These are phyloP conservation scores for Mugil cephalus DNA, from an alignment of 2,113 vertebrate species.

Conservation along the genomic window DNA sequence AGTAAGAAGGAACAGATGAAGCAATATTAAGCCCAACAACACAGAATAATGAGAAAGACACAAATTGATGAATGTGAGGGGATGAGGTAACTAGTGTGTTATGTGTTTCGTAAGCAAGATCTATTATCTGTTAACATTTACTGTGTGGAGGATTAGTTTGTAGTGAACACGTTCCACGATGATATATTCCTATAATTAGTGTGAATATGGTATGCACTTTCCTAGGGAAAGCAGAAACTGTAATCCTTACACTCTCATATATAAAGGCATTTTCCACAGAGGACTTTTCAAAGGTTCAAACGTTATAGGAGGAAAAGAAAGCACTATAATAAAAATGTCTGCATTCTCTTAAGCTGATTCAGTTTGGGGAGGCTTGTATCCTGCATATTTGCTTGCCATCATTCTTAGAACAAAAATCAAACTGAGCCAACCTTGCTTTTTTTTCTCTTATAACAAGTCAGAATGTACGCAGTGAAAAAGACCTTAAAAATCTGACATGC, in stretches of 20 bases:
- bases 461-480: constrained; percentile 21
- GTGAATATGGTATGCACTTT: constrained; percentile 6
- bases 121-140: neutral
- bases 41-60: neutral
- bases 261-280: neutral
- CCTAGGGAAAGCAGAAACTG: constrained; percentile 16
- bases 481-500: constrained; percentile 8
- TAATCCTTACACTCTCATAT: neutral
- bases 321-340: neutral
- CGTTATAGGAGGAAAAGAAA: constrained; percentile 21
- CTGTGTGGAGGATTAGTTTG: too few species aligned
- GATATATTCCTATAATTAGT: neutral
- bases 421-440: neutral
- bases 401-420: neutral
- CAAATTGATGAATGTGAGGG: neutral
- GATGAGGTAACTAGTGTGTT: constrained; percentile 54
- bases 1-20: constrained; percentile 6
- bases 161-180: neutral
- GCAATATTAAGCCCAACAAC: constrained; percentile 4
- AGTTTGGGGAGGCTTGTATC: neutral
- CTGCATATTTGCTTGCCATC: neutral
- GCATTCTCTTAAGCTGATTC: neutral
- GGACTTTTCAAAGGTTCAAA: constrained; percentile 9
- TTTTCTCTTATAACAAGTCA: neutral
- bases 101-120: constrained; percentile 27